A percentile compares a stretch with the other conserved stretches of the same genome.
Conservation (phyloP, 64 coral and sea anemone genomes). For the Trachythela sp. region DNA sequence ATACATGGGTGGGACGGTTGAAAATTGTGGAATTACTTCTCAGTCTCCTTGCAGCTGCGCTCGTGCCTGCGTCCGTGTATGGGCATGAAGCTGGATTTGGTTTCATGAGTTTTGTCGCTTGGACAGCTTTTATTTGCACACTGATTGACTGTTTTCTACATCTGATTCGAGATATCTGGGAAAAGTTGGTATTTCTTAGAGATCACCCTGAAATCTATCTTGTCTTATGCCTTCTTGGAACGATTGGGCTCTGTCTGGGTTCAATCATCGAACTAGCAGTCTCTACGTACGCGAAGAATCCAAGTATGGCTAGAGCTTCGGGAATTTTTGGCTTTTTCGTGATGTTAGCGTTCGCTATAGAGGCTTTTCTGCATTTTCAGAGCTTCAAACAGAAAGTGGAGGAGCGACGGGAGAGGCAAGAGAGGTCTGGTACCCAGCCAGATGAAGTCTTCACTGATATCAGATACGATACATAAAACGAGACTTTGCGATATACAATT, state of each 20-base stretch:
- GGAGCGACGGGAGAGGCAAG: background rate
- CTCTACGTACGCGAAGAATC: background rate
- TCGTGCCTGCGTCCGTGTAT: background rate
- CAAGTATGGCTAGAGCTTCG: background rate
- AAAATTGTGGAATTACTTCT: background rate
- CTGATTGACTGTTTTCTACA: background rate
- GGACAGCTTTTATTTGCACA: background rate
- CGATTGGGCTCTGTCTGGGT: too few relatives aligned
- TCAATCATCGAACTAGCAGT: background rate
- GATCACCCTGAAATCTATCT: background rate
- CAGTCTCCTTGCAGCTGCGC: background rate
- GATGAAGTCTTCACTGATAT: too few relatives aligned
- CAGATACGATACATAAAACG: too few relatives aligned
- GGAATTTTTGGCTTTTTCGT: background rate
- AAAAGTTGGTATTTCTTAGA: background rate
- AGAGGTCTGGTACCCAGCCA: too few relatives aligned
- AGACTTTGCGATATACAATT: too few relatives aligned
- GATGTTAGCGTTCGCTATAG: background rate
- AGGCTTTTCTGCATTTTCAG: background rate
- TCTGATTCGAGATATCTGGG: background rate
- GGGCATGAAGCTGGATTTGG: background rate
- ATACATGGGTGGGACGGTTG: background rate
- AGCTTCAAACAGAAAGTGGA: background rate
- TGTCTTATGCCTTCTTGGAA: background rate
- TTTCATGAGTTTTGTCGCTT: background rate